phyloP scores from a whole-genome alignment of 2,113 vertebrate genomes.

The Salvelinus namaycush region DNA sequence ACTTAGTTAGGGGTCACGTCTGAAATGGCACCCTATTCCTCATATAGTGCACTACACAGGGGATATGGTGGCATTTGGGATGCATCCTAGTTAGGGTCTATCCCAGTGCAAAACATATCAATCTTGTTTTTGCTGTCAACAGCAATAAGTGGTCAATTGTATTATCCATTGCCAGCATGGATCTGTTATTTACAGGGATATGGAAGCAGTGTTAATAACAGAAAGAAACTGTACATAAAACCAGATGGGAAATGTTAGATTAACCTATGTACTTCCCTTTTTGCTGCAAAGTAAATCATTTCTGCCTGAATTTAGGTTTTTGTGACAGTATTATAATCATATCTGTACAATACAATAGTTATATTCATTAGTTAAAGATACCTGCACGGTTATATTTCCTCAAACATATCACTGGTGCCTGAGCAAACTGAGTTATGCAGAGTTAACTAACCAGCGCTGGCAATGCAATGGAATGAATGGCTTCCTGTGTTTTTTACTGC shows the following conservation, averaged over 20 bases:
- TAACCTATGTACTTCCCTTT: constrained; percentile 38
- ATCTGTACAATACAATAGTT: constrained; percentile 44
- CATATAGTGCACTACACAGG: too few species aligned
- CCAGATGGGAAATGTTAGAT: constrained; percentile 32
- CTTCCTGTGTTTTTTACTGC: constrained; percentile 49
- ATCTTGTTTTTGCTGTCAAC: constrained; percentile 25
- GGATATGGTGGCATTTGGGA: too few species aligned
- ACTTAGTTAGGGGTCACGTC: background rate
- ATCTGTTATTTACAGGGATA: constrained; percentile 14
- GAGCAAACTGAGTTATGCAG: constrained; percentile 25
- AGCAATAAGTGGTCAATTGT: constrained; percentile 20
- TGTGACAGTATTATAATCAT: constrained; percentile 37
- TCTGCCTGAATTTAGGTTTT: constrained; percentile 43
- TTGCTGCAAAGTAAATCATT: constrained; percentile 36
- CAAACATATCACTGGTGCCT: constrained; percentile 43
- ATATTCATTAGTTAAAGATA: constrained; percentile 27
- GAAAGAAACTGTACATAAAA: background rate
- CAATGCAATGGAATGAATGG: constrained; percentile 58
- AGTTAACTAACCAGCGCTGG: constrained; percentile 41
- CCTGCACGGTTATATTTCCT: constrained; percentile 38
- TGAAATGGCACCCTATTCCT: too few species aligned
- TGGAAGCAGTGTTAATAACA: constrained; percentile 20
- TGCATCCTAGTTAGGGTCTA: background rate
- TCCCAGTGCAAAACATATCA: constrained; percentile 27
- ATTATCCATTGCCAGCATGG: constrained; percentile 36